Evolutionary conservation across 1,140 invertebrate species (phyloP), one percentile per base, ranked within the genome.

Genomic region (Euwallacea similis): DNA sequence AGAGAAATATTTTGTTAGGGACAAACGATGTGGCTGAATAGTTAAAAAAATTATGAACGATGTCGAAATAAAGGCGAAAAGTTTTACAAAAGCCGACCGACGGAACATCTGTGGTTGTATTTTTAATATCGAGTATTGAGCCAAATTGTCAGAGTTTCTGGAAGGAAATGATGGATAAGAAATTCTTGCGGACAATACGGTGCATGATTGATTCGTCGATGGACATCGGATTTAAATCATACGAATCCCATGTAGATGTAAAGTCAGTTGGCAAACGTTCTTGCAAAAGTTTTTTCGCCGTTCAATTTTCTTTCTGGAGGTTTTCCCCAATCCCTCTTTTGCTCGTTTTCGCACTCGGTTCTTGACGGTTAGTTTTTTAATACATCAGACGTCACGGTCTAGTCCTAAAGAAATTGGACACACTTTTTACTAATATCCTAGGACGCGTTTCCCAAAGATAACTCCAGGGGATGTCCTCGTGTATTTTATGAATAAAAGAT

Each of bases 181-280:
- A 71, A 55, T 60, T 66, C 55, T 54, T 62, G 67, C 66, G 55
- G 61, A 71, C 69, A 71, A 79, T 75, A 74, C 70, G 76, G 76
- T 71, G 68, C 73, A 75, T 79, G 78, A 79, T 79, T 78, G 78
- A 79, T 79, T 75, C 71, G 74, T 79, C 74, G 73, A 59, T 77
- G 73, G 75, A 77, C 74, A 79, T 78, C 73, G 75, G 76, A 78
- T 79, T 77, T 76, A 75, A 78, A 79, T 78, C 74, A 76, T 74
- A 74, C 72, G 66, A 76, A 77, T 77, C 69, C 66, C 73, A 73
- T 74, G 62, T 68, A 75, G 73, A 74, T 74, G 73, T 64, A 73
- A 79, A 76, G 73, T 74, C 71, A 73, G 69, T 71, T 55, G 69
- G 69, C 56, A 64, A 70, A 58, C 75, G 66, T 71, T 76, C 61